Base-by-base conservation (phyloP, 1,140 invertebrate genomes). In the Leptoteleia sp. region DNA sequence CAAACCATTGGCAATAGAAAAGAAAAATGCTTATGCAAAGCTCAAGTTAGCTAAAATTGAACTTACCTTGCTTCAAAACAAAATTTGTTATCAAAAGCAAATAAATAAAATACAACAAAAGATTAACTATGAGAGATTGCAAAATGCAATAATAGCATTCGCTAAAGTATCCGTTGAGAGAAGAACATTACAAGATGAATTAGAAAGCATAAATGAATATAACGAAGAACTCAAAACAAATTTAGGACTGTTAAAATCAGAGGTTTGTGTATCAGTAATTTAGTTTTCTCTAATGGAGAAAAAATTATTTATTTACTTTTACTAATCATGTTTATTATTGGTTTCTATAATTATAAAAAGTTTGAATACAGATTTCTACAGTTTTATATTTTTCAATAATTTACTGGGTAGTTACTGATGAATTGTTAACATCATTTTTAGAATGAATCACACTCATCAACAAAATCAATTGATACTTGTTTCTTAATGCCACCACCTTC, bases 401-500 rank as follows among this genome's bases (percentile, higher is more conserved):
- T n/a, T n/a, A n/a, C n/a, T 25, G 3, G 22, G 22, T 25, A 25
- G 6, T 3, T 25, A 25, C 6, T 25, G 6, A 25, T 25, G 3
- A 25, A 25, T 25, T 25, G 22, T 25, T 3, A 25, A 25, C 3
- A 47, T 47, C 31, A 27, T 40, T 2, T 42, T 43, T 35, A 64
- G 59, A 64, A 64, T 50, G 16, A 40, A 40, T 37, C 45, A 16
- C 31, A 4, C 12, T 27, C 9, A 9, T 9, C 11, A 16, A 12
- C 12, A 12, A 50, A 37, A 61, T 37, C 57, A 0, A 11, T 4
- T n/a, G 42, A 64, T n/a, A 25, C 27, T 31, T 40, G 19, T 48
- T 50, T 50, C 22, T 19, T 64, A 17, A 64, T 64, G 59, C 43
- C 59, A 9, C 59, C 59, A 17, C 59, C 59, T 17, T 12, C 35